A percentile compares a stretch with the other conserved stretches of the same genome.
Conservation (phyloP, 2,888 invertebrate genomes). For the Microplitis manilae region DNA sequence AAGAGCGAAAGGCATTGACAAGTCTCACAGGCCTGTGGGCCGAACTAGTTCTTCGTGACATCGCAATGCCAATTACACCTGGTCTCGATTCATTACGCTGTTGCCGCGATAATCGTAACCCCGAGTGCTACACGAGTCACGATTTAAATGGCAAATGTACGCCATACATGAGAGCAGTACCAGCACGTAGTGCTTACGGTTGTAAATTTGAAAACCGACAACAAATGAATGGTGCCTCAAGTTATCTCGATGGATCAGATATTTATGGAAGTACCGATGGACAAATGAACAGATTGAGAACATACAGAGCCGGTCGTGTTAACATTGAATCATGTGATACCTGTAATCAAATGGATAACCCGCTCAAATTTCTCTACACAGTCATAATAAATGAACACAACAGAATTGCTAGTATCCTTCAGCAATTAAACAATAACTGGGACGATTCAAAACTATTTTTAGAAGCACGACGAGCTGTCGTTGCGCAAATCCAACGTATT, state of each 20-base stretch:
- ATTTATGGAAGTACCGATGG: conserved; percentile 86
- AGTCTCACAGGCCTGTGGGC: conserved; percentile 87
- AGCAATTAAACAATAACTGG: conserved; percentile 84
- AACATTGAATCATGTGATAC: conserved; percentile 79
- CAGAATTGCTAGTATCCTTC: conserved; percentile 81
- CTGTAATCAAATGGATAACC: conserved; percentile 75
- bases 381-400: conserved; percentile 85
- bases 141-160: conserved; percentile 72
- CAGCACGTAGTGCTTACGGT: conserved; percentile 67
- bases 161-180: conserved; percentile 82
- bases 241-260: conserved; percentile 87
- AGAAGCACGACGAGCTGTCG: conserved; percentile 82
- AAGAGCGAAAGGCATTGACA: conserved; percentile 83
- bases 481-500: conserved; percentile 87
- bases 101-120: conserved; percentile 60
- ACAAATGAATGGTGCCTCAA: conserved; percentile 88
- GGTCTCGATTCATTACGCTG: conserved; percentile 60
- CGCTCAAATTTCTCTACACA: conserved; percentile 82
- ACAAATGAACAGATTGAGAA: conserved; percentile 79
- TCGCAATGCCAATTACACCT: conserved; percentile 79
- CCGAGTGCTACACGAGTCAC: conserved; percentile 74
- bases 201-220: conserved; percentile 77
- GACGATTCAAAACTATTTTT: conserved; percentile 83
- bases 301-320: conserved; percentile 82
- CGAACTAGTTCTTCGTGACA: conserved; percentile 81